Conservation (phyloP, 2,888 invertebrate species). For the Acrobeloides nanus region DNA sequence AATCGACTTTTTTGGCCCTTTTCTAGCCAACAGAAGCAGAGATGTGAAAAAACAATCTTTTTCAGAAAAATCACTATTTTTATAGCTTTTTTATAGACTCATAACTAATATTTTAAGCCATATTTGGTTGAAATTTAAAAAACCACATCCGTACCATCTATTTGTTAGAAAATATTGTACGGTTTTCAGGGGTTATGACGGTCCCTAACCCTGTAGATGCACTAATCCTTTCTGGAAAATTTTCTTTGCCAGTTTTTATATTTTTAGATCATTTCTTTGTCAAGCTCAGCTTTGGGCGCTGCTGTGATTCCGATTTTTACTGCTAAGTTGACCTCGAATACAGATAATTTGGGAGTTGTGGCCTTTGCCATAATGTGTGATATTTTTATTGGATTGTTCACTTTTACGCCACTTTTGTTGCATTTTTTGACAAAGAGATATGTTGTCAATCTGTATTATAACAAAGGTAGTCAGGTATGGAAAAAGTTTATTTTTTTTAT, state of each 20-base stretch:
- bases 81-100: no score
- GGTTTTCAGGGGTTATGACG: constrained; percentile 3
- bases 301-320: constrained; percentile 48
- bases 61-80: no score
- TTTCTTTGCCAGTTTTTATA: neutral
- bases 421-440: constrained; percentile 50
- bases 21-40: no score
- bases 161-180: constrained; percentile 1
- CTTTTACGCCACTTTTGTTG: constrained; percentile 48
- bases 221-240: neutral
- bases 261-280: constrained; percentile 37
- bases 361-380: constrained; percentile 38
- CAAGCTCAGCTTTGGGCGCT: constrained; percentile 41
- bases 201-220: neutral
- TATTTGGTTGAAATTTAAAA: no score
- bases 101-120: no score
- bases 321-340: constrained; percentile 39
- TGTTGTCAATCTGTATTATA: constrained; percentile 46
- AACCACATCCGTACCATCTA: no score
- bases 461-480: constrained; percentile 37
- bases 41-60: no score
- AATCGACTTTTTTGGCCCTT: no score
- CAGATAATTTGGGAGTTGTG: constrained; percentile 42
- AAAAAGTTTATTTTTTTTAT: neutral
- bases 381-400: constrained; percentile 38